Conservation (phyloP, 2,113 vertebrate genomes). For the Sciurus niger region DNA sequence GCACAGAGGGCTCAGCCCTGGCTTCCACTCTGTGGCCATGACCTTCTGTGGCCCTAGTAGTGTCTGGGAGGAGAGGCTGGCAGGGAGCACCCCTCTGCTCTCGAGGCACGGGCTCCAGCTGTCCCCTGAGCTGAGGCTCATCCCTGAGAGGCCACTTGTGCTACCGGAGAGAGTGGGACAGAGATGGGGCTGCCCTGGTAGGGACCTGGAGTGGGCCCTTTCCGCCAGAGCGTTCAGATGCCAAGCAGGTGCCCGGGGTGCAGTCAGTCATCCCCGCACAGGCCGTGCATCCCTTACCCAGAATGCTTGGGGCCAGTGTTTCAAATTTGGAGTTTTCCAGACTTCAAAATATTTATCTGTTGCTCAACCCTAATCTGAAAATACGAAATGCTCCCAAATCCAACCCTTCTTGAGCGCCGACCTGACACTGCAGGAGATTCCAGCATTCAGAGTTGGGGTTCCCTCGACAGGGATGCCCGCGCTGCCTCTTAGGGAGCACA, state of each 20-base stretch:
- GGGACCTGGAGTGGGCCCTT: background rate
- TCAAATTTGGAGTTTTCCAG: background rate
- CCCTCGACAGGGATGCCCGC: fast-evolving
- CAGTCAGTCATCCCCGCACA: background rate
- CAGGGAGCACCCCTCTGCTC: background rate
- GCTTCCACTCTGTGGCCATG: too few relatives aligned
- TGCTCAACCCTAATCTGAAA: background rate
- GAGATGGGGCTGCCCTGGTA: background rate
- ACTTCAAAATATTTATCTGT: too few relatives aligned
- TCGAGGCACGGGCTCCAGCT: fast-evolving
- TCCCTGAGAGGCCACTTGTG: background rate
- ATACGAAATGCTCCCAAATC: background rate
- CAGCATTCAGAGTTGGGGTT: background rate
- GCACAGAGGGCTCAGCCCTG: fast-evolving
- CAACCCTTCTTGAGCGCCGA: background rate
- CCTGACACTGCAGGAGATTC: too few relatives aligned
- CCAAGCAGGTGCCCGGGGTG: background rate
- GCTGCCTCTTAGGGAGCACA: fast-evolving
- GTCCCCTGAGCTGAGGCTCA: background rate
- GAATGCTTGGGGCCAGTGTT: background rate
- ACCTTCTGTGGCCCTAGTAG: background rate
- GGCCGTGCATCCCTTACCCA: background rate
- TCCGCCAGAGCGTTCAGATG: too few relatives aligned
- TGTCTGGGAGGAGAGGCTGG: fast-evolving
- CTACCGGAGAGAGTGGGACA: background rate